Conservation (phyloP, 1,140 invertebrate species). For the Hylyphantes graminicola region DNA sequence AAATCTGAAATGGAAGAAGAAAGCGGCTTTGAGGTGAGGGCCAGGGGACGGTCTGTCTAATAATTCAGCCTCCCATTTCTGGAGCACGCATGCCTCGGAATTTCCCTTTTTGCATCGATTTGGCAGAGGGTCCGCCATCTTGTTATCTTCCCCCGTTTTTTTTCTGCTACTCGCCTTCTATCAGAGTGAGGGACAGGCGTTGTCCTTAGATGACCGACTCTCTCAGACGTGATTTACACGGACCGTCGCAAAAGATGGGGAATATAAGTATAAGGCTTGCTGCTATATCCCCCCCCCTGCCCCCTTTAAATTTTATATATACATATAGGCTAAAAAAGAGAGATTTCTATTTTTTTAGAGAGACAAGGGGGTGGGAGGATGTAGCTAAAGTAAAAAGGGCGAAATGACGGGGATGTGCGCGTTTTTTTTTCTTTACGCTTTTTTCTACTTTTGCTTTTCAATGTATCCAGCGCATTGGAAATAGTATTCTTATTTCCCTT, state of each 20-base stretch:
- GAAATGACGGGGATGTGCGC: constrained; percentile 45
- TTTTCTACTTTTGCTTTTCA: constrained; percentile 29
- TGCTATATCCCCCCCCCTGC: too few species aligned
- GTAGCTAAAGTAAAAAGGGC: constrained; percentile 21
- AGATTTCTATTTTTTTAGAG: constrained; percentile 33
- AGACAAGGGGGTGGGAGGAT: not conserved
- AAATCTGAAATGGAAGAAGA: constrained; percentile 1
- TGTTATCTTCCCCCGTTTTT: constrained; percentile 29
- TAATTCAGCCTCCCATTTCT: constrained; percentile 31
- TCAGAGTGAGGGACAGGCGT: constrained; percentile 51
- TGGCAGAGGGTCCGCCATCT: constrained; percentile 42
- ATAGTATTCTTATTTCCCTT: constrained; percentile 57
- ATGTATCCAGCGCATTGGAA: constrained; percentile 37
- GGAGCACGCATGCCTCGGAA: not conserved
- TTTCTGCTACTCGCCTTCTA: not conserved
- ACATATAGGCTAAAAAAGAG: constrained; percentile 27
- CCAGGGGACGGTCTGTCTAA: constrained; percentile 13
- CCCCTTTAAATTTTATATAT: constrained; percentile 43
- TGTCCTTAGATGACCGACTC: constrained; percentile 48
- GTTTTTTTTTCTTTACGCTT: constrained; percentile 13
- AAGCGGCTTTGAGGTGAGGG: not conserved
- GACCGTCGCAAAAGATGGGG: constrained; percentile 42
- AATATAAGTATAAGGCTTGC: constrained; percentile 32
- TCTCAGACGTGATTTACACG: constrained; percentile 53
- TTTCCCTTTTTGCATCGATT: constrained; percentile 51